Evolutionary conservation across 2,888 invertebrate species (phyloP).

Genomic region (Harpalus rufipes): DNA sequence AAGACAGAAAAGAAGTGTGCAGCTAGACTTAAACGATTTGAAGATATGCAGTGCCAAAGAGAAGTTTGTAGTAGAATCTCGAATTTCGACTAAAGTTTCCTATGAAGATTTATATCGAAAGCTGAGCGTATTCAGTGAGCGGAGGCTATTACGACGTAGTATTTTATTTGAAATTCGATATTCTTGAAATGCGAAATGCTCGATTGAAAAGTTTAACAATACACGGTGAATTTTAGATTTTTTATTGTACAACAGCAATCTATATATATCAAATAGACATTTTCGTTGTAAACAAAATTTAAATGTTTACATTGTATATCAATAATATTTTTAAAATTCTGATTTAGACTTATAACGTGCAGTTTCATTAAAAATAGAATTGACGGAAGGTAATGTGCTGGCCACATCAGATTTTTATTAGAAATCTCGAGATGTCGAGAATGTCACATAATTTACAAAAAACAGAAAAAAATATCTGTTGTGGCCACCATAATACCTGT

Average conservation of each 20-base stretch:
- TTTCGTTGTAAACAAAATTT: background rate
- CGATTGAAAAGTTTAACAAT: constrained; percentile 52
- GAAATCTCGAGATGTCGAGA: too few relatives aligned
- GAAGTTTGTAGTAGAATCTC: constrained; percentile 39
- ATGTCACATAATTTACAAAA: too few relatives aligned
- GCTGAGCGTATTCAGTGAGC: constrained; percentile 22
- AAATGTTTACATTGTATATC: background rate
- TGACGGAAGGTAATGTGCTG: too few relatives aligned
- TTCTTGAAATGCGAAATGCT: constrained; percentile 48
- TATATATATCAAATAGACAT: background rate
- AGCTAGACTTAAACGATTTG: constrained; percentile 36
- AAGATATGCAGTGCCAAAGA: constrained; percentile 27
- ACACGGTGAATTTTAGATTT: constrained; percentile 6
- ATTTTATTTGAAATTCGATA: constrained; percentile 56
- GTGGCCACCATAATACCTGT: too few relatives aligned
- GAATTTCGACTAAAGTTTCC: constrained; percentile 28
- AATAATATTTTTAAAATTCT: background rate
- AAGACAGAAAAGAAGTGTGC: background rate
- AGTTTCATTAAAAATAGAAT: too few relatives aligned
- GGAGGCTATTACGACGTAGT: constrained; percentile 44
- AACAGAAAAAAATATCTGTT: too few relatives aligned
- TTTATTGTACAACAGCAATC: background rate
- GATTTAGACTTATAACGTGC: too few relatives aligned
- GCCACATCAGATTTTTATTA: too few relatives aligned
- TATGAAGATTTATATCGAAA: constrained; percentile 39